Conservation (phyloP, 2,113 vertebrate genomes). For the Turdus rufiventris region DNA sequence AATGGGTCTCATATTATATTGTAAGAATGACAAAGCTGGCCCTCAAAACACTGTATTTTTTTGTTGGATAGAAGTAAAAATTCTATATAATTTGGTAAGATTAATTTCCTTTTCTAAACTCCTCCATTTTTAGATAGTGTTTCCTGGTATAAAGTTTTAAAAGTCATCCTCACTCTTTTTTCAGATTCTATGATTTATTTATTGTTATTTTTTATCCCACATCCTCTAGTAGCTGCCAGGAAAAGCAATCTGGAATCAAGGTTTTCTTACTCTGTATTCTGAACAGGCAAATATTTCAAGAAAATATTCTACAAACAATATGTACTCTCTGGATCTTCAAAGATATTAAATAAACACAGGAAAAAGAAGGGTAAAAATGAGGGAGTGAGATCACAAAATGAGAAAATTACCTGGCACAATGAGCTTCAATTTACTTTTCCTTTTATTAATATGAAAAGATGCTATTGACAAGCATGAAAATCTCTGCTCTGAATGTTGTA, state of each 20-base stretch:
- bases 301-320: neutral
- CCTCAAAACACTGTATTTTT: neutral
- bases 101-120: neutral
- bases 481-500: neutral
- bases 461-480: neutral
- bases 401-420: neutral
- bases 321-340: neutral
- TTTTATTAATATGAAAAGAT: neutral
- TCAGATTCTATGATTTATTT: neutral
- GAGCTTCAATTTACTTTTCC: constrained; percentile 4
- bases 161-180: neutral
- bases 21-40: neutral
- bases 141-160: neutral
- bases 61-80: neutral
- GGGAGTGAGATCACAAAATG: neutral
- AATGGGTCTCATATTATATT: neutral
- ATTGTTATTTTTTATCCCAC: neutral
- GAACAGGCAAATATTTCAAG: neutral
- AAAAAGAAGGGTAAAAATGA: neutral
- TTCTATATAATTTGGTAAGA: neutral
- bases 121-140: neutral
- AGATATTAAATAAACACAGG: neutral
- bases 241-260: neutral
- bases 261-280: neutral
- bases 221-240: neutral